Evolutionary conservation across 2,797 vertebrate species (phyloP).

Genomic region (Morus bassanus): DNA sequence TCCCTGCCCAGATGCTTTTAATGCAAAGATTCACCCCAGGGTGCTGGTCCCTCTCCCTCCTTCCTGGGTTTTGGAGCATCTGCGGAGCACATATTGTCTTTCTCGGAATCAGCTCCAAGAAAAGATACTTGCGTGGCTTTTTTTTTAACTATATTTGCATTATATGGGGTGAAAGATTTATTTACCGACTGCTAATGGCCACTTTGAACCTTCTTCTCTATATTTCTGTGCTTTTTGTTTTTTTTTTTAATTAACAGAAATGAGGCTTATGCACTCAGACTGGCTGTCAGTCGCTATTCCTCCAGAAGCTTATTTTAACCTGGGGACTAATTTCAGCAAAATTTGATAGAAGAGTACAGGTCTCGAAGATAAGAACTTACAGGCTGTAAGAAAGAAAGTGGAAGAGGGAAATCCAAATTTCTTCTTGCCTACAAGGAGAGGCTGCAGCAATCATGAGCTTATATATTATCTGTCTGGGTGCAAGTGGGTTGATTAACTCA

Average conservation of each 20-base stretch:
- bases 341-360: neutral
- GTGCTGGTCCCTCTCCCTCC: neutral
- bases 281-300: neutral
- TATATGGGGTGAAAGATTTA: neutral
- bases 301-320: neutral
- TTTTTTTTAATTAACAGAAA: neutral
- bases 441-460: neutral
- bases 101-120: neutral
- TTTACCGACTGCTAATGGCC: neutral
- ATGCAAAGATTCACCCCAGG: neutral
- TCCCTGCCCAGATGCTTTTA: neutral
- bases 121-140: neutral
- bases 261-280: neutral
- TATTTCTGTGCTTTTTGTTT: neutral
- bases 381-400: neutral
- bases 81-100: neutral
- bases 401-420: neutral
- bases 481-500: fast-evolving
- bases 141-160: neutral
- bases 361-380: neutral
- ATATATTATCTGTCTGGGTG: neutral
- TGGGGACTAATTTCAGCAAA: neutral
- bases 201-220: neutral
- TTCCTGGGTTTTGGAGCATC: neutral
- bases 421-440: neutral